These are phyloP conservation scores for Crocodylus rhombifer DNA, from an alignment of 2,797 vertebrate genomes.

Conservation along the genomic window DNA sequence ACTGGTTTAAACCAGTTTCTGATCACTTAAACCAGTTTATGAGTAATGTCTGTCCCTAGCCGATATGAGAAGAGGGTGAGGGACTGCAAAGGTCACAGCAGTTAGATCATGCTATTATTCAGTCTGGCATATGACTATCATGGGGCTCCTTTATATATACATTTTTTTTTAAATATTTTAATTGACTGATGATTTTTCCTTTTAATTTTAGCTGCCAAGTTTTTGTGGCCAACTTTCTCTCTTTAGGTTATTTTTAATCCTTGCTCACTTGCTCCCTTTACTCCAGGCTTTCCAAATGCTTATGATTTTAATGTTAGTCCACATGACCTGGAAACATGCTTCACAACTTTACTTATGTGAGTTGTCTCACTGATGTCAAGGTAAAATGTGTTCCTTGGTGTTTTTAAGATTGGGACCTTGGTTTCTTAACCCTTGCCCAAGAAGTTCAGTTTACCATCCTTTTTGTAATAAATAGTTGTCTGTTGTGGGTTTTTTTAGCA, in stretches of 20 bases:
- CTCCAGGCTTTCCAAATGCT: slow-evolving; percentile 20
- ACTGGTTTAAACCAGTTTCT: too few relatives aligned
- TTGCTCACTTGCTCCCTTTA: slow-evolving; percentile 49
- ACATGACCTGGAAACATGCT: slow-evolving; percentile 51
- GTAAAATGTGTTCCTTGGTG: slow-evolving; percentile 53
- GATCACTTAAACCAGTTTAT: too few relatives aligned
- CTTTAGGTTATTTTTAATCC: slow-evolving; percentile 65
- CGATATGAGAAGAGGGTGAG: not conserved
- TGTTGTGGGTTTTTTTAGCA: not conserved
- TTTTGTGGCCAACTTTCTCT: slow-evolving; percentile 53
- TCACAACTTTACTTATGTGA: slow-evolving; percentile 14
- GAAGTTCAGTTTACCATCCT: not conserved
- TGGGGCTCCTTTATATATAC: not conserved
- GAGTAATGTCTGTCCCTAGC: too few relatives aligned
- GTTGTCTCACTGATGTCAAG: slow-evolving; percentile 41
- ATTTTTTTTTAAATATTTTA: slow-evolving; percentile 1
- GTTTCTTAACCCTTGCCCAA: slow-evolving; percentile 63
- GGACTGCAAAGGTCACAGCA: slow-evolving; percentile 37
- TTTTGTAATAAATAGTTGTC: slow-evolving; percentile 58
- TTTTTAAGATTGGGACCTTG: slow-evolving; percentile 55
- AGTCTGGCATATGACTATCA: not conserved
- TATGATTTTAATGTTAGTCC: slow-evolving; percentile 1
- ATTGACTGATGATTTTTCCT: slow-evolving; percentile 34
- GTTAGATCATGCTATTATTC: not conserved
- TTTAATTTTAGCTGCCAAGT: slow-evolving; percentile 64